Base-by-base conservation (phyloP, 1,140 invertebrate species). In the Drosophila melanica region DNA sequence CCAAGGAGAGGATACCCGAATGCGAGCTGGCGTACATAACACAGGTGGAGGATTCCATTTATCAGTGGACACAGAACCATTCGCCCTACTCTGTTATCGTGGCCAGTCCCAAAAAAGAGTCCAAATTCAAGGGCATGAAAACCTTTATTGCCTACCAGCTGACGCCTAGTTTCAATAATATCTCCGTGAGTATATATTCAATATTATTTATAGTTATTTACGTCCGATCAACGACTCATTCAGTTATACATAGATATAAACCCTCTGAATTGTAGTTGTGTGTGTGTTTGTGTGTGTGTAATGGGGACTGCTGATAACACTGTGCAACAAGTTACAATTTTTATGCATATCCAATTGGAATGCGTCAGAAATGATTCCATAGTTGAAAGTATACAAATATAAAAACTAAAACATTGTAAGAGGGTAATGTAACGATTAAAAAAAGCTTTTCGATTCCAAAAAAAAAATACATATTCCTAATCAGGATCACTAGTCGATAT, bases 121-220 rank as follows among this genome's bases (percentile, higher is more conserved):
- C 97, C 0, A 99, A 99, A 93, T 95, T 99, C 70, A 99, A 99
- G 92, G 98, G 98, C 20, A 94, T 99, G 63, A 99, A 99, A 92
- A 98, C 97, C 90, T 99, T 97, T 89, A 99, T 99, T 79, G 98
- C 98, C 58, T 99, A 99, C 93, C 97, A 98, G 89, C 92, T 99
- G 55, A 99, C 97, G 69, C 98, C 98, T 18, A 98, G 97, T 93
- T 98, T 97, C 92, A 98, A 97, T 91, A 97, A 97, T 91, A 97
- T 98, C 87, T 96, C 98, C 94, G 98, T 99, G 10, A 92, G 91
- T 90, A 67, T 64, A n/a, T 39, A 6, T n/a, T 3, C 8, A 45
- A 7, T 35, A 4, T 12, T 30, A 18, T 18, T 20, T 51, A 8
- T 44, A 11, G 20, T 23, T 16, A 37, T 57, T 30, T 44, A 30